phyloP scores from a whole-genome alignment of 2,888 invertebrate species.

The Stenotaenia linearis region DNA sequence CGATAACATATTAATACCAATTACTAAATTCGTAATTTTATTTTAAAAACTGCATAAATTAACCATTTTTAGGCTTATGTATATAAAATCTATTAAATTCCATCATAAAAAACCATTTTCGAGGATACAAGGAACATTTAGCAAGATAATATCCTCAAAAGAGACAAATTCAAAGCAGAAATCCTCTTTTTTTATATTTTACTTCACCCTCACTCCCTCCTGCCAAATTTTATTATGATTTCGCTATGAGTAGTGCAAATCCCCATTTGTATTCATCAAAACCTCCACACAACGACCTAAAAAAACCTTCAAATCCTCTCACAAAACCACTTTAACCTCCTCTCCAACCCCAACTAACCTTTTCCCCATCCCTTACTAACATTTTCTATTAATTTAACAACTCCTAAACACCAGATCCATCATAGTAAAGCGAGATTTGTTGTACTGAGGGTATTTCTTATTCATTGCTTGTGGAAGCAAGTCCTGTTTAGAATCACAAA shows the following conservation, averaged over 20 bases:
- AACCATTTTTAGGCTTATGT: background rate
- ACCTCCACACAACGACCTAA: background rate
- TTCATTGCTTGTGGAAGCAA: background rate
- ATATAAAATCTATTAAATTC: too few relatives aligned
- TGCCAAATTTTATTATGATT: background rate
- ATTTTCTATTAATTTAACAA: too few relatives aligned
- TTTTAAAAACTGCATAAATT: too few relatives aligned
- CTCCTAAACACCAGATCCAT: too few relatives aligned
- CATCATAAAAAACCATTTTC: background rate
- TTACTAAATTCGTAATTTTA: too few relatives aligned
- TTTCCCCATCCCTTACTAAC: too few relatives aligned
- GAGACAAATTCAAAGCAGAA: background rate
- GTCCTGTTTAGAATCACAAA: background rate
- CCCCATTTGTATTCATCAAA: slow-evolving; percentile 2
- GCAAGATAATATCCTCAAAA: background rate
- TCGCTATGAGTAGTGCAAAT: background rate
- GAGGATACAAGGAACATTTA: background rate
- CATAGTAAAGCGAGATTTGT: background rate
- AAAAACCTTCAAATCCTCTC: too few relatives aligned
- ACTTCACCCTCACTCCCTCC: background rate
- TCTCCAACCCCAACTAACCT: too few relatives aligned
- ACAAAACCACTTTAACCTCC: too few relatives aligned
- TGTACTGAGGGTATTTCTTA: background rate
- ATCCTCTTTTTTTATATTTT: background rate
- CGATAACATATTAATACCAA: too few relatives aligned